phyloP scores from a whole-genome alignment of 1,140 invertebrate species.

The Harlomillsia oculata region DNA sequence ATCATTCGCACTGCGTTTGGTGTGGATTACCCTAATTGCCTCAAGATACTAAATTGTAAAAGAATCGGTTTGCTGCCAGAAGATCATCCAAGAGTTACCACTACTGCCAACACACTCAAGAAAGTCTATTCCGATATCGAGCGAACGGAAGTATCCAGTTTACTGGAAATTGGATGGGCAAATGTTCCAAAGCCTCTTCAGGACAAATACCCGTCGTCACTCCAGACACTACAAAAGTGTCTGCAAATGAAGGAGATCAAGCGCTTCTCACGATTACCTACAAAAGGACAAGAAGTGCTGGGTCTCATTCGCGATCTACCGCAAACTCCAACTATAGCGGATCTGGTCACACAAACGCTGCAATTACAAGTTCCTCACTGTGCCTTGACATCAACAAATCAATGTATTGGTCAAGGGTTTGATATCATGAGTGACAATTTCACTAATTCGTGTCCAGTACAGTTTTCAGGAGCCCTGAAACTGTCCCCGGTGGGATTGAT shows the following conservation, averaged over 20 bases:
- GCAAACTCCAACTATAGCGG: slow-evolving; percentile 12
- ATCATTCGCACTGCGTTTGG: slow-evolving; percentile 18
- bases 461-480: not conserved
- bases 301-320: slow-evolving; percentile 10
- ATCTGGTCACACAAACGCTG: slow-evolving; percentile 19
- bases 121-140: slow-evolving; percentile 14
- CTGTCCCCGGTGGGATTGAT: slow-evolving; percentile 7
- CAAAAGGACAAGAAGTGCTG: not conserved
- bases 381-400: not conserved
- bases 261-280: slow-evolving; percentile 7
- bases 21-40: slow-evolving; percentile 13
- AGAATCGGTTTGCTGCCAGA: not conserved
- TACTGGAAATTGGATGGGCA: slow-evolving; percentile 21
- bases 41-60: slow-evolving; percentile 5
- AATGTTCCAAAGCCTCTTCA: slow-evolving; percentile 1
- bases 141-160: slow-evolving; percentile 14
- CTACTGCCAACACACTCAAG: slow-evolving; percentile 8
- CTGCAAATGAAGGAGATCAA: slow-evolving; percentile 11
- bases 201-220: slow-evolving; percentile 10
- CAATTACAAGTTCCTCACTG: slow-evolving; percentile 12
- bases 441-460: slow-evolving; percentile 8
- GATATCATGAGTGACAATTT: slow-evolving; percentile 7
- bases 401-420: slow-evolving; percentile 15
- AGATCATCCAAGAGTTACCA: slow-evolving; percentile 9
- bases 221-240: slow-evolving; percentile 7